Conservation (phyloP, 2,888 invertebrate genomes). For the Lasioglossum calceatum region DNA sequence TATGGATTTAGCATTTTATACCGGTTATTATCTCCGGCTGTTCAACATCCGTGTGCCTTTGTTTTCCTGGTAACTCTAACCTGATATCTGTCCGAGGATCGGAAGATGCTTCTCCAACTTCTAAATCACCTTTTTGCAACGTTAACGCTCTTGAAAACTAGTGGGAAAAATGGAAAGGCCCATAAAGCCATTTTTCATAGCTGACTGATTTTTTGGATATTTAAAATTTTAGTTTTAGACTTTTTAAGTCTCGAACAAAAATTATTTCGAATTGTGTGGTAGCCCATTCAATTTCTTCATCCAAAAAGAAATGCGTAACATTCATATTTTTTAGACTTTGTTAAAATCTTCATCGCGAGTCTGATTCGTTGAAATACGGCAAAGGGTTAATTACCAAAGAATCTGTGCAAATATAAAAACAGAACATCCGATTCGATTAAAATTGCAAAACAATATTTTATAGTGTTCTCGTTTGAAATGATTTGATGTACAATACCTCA, state of each 20-base stretch:
- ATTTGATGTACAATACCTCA: background rate
- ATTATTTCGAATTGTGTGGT: no score
- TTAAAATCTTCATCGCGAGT: no score
- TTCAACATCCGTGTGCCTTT: background rate
- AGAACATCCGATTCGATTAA: background rate
- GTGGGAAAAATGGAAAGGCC: background rate
- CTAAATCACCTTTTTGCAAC: background rate
- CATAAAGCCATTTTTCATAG: no score
- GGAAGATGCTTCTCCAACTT: background rate
- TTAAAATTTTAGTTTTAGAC: no score
- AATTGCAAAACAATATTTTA: background rate
- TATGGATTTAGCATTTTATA: slow-evolving; percentile 36
- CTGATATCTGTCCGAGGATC: background rate
- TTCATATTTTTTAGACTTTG: no score
- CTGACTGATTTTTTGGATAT: no score
- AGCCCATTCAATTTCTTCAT: no score
- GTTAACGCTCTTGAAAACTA: background rate
- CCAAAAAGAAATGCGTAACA: no score
- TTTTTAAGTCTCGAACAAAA: no score
- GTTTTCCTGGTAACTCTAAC: background rate
- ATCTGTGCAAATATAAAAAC: background rate
- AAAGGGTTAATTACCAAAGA: background rate
- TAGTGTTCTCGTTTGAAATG: background rate
- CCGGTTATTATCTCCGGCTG: slow-evolving; percentile 23
- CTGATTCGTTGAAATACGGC: no score